Percentiles rank a stretch among this genome's conserved stretches.
Evolutionary conservation across 2,888 invertebrate species (phyloP).

Genomic region (Cheiracanthium punctorium): DNA sequence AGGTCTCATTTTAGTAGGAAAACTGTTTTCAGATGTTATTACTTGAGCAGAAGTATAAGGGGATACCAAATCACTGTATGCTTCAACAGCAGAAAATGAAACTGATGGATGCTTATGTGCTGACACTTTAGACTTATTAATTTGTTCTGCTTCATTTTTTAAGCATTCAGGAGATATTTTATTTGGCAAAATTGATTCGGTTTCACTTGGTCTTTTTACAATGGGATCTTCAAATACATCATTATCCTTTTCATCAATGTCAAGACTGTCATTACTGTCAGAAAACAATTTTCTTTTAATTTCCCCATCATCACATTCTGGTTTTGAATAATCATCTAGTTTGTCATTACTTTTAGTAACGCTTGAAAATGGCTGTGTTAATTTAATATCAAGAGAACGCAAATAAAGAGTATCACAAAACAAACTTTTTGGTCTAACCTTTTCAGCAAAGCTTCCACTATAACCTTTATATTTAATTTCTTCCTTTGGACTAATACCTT

Average conservation of each 20-base stretch:
- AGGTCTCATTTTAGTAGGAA: constrained; percentile 60
- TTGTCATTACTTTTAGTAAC: constrained; percentile 61
- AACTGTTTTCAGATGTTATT: constrained; percentile 17
- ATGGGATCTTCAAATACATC: constrained; percentile 2
- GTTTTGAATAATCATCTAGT: constrained; percentile 36
- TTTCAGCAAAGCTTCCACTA: constrained; percentile 71
- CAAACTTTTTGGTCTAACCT: constrained; percentile 66
- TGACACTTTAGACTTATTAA: constrained; percentile 20
- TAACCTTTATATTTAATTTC: constrained; percentile 69
- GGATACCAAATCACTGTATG: constrained; percentile 43
- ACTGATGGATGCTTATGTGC: constrained; percentile 54
- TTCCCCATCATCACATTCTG: constrained; percentile 3
- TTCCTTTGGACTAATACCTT: constrained; percentile 20
- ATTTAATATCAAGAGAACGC: constrained; percentile 69
- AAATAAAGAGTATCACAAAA: constrained; percentile 70
- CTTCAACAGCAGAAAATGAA: constrained; percentile 48
- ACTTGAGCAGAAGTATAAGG: constrained; percentile 56
- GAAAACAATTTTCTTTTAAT: constrained; percentile 44
- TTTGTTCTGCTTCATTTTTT: not conserved
- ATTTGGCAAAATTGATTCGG: not conserved
- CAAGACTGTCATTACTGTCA: constrained; percentile 27
- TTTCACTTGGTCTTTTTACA: not conserved
- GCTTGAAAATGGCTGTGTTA: constrained; percentile 69
- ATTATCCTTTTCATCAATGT: constrained; percentile 16
- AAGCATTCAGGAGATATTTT: constrained; percentile 8